A percentile compares a stretch with the other conserved stretches of the same genome.
Evolutionary conservation across 2,113 vertebrate species (phyloP).

Genomic region (Poicephalus gulielmi): DNA sequence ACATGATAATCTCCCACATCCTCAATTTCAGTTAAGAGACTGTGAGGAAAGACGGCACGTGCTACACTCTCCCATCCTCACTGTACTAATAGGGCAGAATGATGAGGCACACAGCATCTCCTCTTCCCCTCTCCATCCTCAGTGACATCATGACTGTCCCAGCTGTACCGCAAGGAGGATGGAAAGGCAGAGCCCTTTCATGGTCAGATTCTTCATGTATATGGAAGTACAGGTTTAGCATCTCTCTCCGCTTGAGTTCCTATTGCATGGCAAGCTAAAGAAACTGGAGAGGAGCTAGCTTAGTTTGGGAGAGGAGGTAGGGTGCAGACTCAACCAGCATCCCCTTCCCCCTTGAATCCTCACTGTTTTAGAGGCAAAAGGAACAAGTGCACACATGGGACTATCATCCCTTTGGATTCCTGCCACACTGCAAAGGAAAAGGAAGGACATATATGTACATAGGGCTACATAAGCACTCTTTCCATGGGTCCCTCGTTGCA

Average conservation of each 20-base stretch:
- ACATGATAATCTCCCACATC: background rate
- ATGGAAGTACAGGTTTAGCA: background rate
- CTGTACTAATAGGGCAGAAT: background rate
- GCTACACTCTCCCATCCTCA: background rate
- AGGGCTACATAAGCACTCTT: background rate
- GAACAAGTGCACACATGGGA: background rate
- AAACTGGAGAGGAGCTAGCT: background rate
- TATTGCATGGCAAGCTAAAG: background rate
- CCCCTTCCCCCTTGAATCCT: background rate
- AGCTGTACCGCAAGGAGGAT: background rate
- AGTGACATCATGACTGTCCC: background rate
- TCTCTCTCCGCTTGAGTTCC: rapidly evolving
- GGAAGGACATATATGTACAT: rapidly evolving
- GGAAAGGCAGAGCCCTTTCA: background rate
- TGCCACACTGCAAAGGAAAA: background rate
- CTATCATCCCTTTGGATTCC: background rate
- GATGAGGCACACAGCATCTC: background rate
- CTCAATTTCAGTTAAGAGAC: background rate
- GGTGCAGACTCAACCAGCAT: background rate
- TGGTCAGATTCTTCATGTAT: background rate
- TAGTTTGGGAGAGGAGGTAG: background rate
- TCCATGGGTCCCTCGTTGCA: background rate
- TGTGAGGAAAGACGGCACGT: background rate
- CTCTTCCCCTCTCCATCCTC: background rate
- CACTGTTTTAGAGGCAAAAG: background rate